Evolutionary conservation across 1,140 invertebrate genomes (phyloP).

Genomic region (Chelonus insularis): DNA sequence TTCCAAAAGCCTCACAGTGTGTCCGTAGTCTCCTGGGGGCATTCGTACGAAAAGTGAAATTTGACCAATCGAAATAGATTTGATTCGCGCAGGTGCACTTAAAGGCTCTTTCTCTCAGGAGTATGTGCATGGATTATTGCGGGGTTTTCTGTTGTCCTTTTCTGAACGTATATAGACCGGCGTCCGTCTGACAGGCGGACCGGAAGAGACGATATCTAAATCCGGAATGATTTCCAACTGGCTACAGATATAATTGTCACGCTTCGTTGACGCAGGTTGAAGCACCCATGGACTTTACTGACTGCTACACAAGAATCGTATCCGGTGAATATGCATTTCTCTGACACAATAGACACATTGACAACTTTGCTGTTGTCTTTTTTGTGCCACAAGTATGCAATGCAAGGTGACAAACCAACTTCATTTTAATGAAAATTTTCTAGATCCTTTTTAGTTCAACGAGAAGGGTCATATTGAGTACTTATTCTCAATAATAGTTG

Average conservation of each 20-base stretch:
- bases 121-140: background rate
- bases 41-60: too few species aligned
- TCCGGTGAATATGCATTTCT: background rate
- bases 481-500: too few species aligned
- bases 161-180: background rate
- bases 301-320: background rate
- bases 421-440: too few species aligned
- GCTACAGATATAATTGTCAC: conserved; percentile 24
- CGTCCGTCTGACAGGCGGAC: conserved; percentile 20
- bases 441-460: too few species aligned
- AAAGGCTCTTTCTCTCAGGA: background rate
- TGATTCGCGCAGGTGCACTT: too few species aligned
- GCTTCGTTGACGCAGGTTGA: conserved; percentile 16
- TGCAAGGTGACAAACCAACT: background rate
- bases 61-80: too few species aligned
- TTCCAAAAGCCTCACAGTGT: too few species aligned
- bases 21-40: too few species aligned
- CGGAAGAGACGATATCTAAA: conserved; percentile 28
- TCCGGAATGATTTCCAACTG: conserved; percentile 25
- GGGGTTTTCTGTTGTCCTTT: conserved; percentile 2
- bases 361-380: background rate
- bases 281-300: conserved; percentile 4
- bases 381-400: background rate
- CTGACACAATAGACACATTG: conserved; percentile 14
- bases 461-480: too few species aligned